Percentiles rank a stretch among this genome's conserved stretches.
phyloP scores from a whole-genome alignment of 2,888 invertebrate genomes.

The Tetrapedia diversipes region DNA sequence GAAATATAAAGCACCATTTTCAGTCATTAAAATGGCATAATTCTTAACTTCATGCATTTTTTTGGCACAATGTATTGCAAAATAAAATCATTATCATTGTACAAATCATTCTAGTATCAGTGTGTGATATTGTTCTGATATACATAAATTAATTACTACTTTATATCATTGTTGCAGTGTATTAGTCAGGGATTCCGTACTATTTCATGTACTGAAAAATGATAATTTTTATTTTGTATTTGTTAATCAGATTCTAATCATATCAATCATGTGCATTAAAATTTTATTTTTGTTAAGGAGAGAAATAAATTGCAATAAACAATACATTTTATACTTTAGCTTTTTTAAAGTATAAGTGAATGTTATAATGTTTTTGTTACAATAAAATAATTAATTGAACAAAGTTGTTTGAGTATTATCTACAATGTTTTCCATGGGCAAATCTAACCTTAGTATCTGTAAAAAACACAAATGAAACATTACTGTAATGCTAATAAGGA shows the following conservation, averaged over 20 bases:
- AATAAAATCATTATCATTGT: conserved; percentile 8
- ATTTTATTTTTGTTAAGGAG: conserved; percentile 14
- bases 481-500: neutral
- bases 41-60: conserved; percentile 6
- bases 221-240: conserved; percentile 7
- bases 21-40: neutral
- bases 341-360: conserved; percentile 8
- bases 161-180: conserved; percentile 14
- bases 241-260: conserved; percentile 16
- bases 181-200: neutral
- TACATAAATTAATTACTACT: conserved; percentile 2
- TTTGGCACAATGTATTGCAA: conserved; percentile 1
- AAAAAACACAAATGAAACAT: conserved; percentile 33
- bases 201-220: conserved; percentile 12
- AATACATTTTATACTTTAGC: conserved; percentile 17
- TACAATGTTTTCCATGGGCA: conserved; percentile 64
- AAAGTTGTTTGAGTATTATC: conserved; percentile 10
- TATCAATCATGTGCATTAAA: conserved; percentile 15
- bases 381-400: conserved; percentile 40
- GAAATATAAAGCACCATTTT: conserved; percentile 86
- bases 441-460: conserved; percentile 76
- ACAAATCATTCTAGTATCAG: conserved; percentile 34
- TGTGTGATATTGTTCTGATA: conserved; percentile 38
- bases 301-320: neutral
- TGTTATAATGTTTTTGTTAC: conserved; percentile 40